Evolutionary conservation across 2,888 invertebrate genomes (phyloP).

Genomic region (Pandemis cinnamomeana): DNA sequence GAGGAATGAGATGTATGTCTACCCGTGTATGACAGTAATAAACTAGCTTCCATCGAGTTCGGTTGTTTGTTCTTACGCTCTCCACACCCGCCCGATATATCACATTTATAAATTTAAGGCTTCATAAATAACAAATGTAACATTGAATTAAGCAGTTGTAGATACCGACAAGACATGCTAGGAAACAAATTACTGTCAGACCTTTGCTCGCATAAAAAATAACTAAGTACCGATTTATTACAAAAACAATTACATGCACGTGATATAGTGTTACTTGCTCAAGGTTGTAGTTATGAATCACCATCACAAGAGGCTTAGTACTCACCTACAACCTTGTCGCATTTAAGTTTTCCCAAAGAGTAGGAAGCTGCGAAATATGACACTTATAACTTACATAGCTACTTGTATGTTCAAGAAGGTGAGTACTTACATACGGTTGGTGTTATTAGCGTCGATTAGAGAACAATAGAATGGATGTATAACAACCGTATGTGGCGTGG

Average conservation of each 20-base stretch:
- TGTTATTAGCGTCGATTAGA: constrained; percentile 58
- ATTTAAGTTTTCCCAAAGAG: constrained; percentile 35
- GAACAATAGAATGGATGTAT: constrained; percentile 63
- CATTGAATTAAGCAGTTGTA: too few relatives aligned
- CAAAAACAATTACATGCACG: constrained; percentile 7
- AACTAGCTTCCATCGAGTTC: too few relatives aligned
- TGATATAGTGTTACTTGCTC: constrained; percentile 4
- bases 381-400: constrained; percentile 12
- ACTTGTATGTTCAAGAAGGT: neutral
- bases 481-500: constrained; percentile 39
- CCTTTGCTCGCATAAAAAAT: neutral
- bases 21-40: too few relatives aligned
- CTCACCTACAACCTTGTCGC: constrained; percentile 25
- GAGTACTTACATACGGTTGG: constrained; percentile 2
- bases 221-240: constrained; percentile 4
- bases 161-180: neutral
- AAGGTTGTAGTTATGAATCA: constrained; percentile 29
- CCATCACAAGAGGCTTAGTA: constrained; percentile 3
- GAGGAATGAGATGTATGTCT: too few relatives aligned
- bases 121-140: too few relatives aligned
- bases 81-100: too few relatives aligned
- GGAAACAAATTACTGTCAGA: neutral
- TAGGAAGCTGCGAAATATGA: constrained; percentile 35
- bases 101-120: too few relatives aligned
- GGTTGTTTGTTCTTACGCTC: too few relatives aligned